Evolutionary conservation across 2,797 vertebrate species (phyloP).

Genomic region (Sorex maritimensis): DNA sequence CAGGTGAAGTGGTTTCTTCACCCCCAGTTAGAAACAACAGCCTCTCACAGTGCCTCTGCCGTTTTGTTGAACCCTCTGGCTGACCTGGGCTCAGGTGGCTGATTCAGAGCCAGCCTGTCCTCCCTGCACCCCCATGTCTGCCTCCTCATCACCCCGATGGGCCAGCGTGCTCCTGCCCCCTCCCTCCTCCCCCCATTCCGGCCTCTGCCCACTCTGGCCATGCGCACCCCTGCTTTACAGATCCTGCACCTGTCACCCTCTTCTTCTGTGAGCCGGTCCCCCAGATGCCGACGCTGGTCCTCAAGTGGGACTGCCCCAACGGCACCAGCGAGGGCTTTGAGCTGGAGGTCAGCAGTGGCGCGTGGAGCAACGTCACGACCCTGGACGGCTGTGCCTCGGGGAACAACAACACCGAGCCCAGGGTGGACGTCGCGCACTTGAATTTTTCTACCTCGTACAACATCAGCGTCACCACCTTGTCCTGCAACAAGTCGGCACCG

Average conservation of each 20-base stretch:
- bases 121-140: background rate
- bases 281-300: slow-evolving; percentile 79
- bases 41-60: background rate
- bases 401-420: background rate
- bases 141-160: rapidly evolving
- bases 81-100: background rate
- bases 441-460: slow-evolving; percentile 88
- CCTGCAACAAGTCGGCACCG: slow-evolving; percentile 73
- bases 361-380: rapidly evolving
- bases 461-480: slow-evolving; percentile 85
- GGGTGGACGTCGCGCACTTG: slow-evolving; percentile 1
- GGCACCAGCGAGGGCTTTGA: slow-evolving; percentile 84
- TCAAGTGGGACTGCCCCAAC: slow-evolving; percentile 88
- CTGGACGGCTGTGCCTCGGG: slow-evolving; percentile 3
- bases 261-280: slow-evolving; percentile 83
- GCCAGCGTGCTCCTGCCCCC: background rate
- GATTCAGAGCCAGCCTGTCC: background rate
- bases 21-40: rapidly evolving
- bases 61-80: background rate
- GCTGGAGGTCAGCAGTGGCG: slow-evolving; percentile 77
- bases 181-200: background rate
- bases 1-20: background rate
- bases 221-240: slow-evolving; percentile 79
- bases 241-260: slow-evolving; percentile 76
- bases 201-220: background rate